Evolutionary conservation across 1,140 invertebrate species (phyloP), one percentile per base, ranked within the genome.

Genomic region (Zaprionus inermis): DNA sequence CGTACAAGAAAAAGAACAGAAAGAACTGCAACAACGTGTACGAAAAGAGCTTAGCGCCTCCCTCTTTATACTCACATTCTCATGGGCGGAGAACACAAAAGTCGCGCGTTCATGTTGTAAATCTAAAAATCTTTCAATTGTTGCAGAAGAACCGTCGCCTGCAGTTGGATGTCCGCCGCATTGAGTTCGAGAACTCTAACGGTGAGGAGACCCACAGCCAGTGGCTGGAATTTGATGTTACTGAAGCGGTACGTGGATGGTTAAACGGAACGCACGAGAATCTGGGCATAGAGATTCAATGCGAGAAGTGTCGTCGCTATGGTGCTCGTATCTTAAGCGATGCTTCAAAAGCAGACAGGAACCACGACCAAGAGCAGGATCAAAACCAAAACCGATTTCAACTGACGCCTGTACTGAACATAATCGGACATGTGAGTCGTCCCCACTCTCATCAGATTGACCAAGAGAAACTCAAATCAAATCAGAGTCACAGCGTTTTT

Each of bases 171-270:
- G 57, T 75, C 1, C 76, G 73, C 0, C 70, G 65, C 55, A 73
- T 92, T 2, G 73, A 89, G 10, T 73, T 88, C 11, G 78, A 91
- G 14, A 65, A 70, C 9, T 28, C 51, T 1, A 55, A 66, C 41
- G 75, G 55, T 5, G 74, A 79, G 18, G 82, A 84, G 56, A 90
- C 84, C 1, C 72, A 57, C 6, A 91, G 80, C 34, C 88, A 91
- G 59, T 95, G 94, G 94, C 84, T 94, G 6, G 94, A 95, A 68
- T 91, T 95, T 5, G 94, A 95, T 76, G 92, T 94, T 0, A 94
- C 94, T 0, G 81, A 85, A 58, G 93, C 93, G 0, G 93, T 93
- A n/a, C 75, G 91, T 58, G 73, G 78, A 11, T 95, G 94, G 94
- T 44, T 94, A n/a, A 88, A 85, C 1, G 91, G 82, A 11, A 78